These are phyloP conservation scores for Eulemur macaco DNA, from an alignment of 2,113 vertebrate genomes.

Conservation along the genomic window DNA sequence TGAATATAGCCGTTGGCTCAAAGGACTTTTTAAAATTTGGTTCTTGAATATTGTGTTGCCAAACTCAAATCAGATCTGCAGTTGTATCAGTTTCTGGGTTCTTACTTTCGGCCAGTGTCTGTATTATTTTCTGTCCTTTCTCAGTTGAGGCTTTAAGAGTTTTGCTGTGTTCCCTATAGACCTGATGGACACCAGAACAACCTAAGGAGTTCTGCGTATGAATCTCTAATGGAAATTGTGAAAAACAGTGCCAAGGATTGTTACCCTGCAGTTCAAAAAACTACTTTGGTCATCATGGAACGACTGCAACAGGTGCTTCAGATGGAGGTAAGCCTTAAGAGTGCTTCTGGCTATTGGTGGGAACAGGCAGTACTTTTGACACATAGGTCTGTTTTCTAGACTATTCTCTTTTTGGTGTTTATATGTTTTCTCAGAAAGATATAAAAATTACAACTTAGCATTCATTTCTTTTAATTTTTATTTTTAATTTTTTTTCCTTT, in stretches of 20 bases:
- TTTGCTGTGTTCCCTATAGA: constrained; percentile 79
- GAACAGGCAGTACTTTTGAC: background rate
- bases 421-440: background rate
- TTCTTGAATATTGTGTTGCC: background rate
- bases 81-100: background rate
- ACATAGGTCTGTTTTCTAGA: background rate
- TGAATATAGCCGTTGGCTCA: background rate
- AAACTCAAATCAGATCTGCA: background rate
- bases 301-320: constrained; percentile 97
- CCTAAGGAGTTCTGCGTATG: constrained; percentile 96
- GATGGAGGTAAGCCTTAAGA: constrained; percentile 91
- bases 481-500: no score
- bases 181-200: constrained; percentile 99
- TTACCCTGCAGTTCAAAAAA: constrained; percentile 98
- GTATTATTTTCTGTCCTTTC: background rate
- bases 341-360: fast-evolving
- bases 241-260: constrained; percentile 99
- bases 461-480: no score
- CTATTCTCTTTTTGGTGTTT: background rate
- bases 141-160: background rate
- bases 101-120: background rate
- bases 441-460: background rate
- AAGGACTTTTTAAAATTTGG: background rate
- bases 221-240: constrained; percentile 99
- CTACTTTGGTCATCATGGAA: constrained; percentile 99